These are phyloP conservation scores for Plagodis pulveraria DNA, from an alignment of 2,888 invertebrate genomes.

Conservation along the genomic window DNA sequence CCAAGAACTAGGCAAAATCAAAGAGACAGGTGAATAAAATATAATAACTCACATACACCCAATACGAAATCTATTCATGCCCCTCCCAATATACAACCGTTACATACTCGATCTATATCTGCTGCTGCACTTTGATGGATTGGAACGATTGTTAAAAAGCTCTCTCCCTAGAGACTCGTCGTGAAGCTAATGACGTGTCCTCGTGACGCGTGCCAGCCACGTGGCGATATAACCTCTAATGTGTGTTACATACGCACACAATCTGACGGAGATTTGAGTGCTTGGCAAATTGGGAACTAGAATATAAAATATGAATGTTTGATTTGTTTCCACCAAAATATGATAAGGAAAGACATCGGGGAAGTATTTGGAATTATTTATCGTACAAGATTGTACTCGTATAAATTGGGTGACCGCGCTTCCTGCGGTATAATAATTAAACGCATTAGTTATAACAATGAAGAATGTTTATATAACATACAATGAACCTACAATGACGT, in stretches of 20 bases:
- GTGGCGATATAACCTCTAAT: constrained; percentile 68
- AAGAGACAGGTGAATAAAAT: too few species aligned
- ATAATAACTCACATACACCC: too few species aligned
- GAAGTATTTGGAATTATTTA: too few species aligned
- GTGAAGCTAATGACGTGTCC: constrained; percentile 77
- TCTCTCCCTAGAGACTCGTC: constrained; percentile 63
- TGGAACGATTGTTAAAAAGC: constrained; percentile 34
- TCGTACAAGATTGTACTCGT: too few species aligned
- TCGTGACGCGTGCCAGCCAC: constrained; percentile 73
- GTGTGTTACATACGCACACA: constrained; percentile 40
- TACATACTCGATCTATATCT: constrained; percentile 31
- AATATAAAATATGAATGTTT: constrained; percentile 1
- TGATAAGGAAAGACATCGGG: too few species aligned
- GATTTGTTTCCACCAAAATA: not conserved
- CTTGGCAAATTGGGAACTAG: constrained; percentile 35
- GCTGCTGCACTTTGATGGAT: constrained; percentile 39
- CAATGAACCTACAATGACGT: too few species aligned
- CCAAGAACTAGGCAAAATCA: too few species aligned
- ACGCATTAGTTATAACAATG: too few species aligned
- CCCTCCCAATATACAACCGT: constrained; percentile 8
- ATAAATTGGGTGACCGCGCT: too few species aligned
- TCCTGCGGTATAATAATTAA: too few species aligned
- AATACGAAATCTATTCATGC: too few species aligned
- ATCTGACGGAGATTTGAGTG: constrained; percentile 39
- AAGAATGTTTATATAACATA: too few species aligned